phyloP scores from a whole-genome alignment of 2,113 vertebrate genomes.

The Pagrus major region DNA sequence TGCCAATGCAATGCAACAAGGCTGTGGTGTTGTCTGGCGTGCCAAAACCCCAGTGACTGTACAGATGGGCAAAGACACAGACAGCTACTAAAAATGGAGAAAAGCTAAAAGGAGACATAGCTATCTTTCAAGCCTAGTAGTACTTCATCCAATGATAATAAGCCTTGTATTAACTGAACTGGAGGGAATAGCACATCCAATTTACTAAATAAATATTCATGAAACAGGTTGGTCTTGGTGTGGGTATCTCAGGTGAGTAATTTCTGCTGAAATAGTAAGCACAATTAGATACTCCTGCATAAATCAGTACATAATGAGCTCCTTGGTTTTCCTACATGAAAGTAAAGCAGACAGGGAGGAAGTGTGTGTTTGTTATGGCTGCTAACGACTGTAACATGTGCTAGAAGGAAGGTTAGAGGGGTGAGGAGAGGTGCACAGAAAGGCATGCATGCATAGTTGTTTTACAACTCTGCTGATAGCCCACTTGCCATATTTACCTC shows the following conservation, averaged over 20 bases:
- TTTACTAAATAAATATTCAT: conserved; percentile 68
- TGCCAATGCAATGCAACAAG: conserved; percentile 27
- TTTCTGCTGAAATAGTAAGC: conserved; percentile 57
- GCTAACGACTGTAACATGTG: conserved; percentile 55
- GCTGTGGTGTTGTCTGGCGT: conserved; percentile 27
- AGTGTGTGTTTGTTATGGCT: conserved; percentile 47
- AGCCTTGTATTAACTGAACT: conserved; percentile 37
- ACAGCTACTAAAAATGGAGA: conserved; percentile 6
- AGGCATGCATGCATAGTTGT: conserved; percentile 54
- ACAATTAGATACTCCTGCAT: conserved; percentile 65
- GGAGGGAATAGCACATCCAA: conserved; percentile 20
- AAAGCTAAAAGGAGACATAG: neutral
- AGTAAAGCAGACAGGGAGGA: conserved; percentile 26
- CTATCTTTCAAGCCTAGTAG: neutral
- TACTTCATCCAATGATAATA: conserved; percentile 34
- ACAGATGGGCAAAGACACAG: conserved; percentile 25
- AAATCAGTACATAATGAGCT: conserved; percentile 64
- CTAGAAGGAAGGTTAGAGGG: conserved; percentile 45
- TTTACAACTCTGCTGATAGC: conserved; percentile 69
- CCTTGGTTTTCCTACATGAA: conserved; percentile 53
- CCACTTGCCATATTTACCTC: conserved; percentile 57
- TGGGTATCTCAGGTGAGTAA: conserved; percentile 72
- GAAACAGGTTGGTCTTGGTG: conserved; percentile 40
- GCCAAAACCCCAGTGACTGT: conserved; percentile 12
- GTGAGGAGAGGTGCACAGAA: conserved; percentile 15